Conservation (phyloP, 2,888 invertebrate species). For the Leptinotarsa tumamoca region DNA sequence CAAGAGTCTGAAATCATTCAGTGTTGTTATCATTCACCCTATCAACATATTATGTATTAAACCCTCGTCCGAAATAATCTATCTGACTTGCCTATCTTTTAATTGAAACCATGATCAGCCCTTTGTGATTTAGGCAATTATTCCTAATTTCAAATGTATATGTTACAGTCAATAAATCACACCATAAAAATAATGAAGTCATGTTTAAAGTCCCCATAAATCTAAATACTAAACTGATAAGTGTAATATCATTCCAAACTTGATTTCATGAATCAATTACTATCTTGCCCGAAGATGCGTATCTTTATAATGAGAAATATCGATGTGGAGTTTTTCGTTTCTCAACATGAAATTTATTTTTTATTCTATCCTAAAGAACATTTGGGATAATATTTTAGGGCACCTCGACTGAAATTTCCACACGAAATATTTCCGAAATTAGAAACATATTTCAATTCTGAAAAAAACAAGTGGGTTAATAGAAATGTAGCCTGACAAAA, state of each 20-base stretch:
- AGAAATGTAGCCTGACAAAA: too few species aligned
- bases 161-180: constrained; percentile 56
- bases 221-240: constrained; percentile 42
- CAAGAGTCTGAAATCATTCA: constrained; percentile 49
- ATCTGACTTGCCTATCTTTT: constrained; percentile 60
- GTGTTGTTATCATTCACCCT: constrained; percentile 55
- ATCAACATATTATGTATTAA: constrained; percentile 58
- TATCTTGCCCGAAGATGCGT: constrained; percentile 20
- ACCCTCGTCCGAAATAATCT: constrained; percentile 53
- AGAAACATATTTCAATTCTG: too few species aligned
- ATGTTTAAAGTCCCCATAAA: constrained; percentile 44
- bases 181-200: constrained; percentile 50
- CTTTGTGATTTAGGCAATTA: constrained; percentile 41
- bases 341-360: too few species aligned
- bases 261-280: constrained; percentile 36
- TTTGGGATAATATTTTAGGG: too few species aligned
- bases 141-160: constrained; percentile 53
- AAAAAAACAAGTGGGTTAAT: too few species aligned
- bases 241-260: constrained; percentile 36
- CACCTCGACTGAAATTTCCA: too few species aligned
- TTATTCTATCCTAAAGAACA: too few species aligned
- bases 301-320: not conserved
- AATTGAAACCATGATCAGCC: constrained; percentile 59
- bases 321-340: too few species aligned
- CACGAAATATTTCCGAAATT: too few species aligned